phyloP scores from a whole-genome alignment of 2,797 vertebrate species.

The Danio choprae region DNA sequence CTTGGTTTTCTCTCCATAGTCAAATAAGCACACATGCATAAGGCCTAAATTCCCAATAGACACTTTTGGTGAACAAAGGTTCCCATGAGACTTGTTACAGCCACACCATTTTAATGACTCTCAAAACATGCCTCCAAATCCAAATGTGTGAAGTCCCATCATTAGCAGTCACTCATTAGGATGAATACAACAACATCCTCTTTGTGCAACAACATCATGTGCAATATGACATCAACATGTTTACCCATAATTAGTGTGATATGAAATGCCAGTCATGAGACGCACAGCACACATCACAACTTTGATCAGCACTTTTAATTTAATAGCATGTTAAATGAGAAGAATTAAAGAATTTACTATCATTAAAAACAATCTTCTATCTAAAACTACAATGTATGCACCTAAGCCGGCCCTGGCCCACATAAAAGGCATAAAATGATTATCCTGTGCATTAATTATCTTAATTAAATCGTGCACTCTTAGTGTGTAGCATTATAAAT shows the following conservation, averaged over 20 bases:
- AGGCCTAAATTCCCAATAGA: neutral
- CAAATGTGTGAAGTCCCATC: constrained; percentile 33
- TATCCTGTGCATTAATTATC: neutral
- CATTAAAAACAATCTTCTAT: too few relatives aligned
- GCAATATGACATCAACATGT: constrained; percentile 15
- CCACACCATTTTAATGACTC: neutral
- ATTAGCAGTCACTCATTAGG: constrained; percentile 18
- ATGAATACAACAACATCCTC: neutral
- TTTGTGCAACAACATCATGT: neutral
- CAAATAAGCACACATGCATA: neutral
- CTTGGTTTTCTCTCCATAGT: neutral
- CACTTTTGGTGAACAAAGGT: neutral
- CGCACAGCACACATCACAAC: neutral
- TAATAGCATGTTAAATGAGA: neutral
- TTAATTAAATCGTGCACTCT: neutral
- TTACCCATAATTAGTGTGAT: neutral
- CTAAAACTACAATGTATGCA: neutral
- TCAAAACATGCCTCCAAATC: neutral
- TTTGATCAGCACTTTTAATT: neutral
- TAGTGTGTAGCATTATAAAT: neutral
- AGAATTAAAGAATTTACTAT: neutral
- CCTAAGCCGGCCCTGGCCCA: neutral
- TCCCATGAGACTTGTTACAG: neutral
- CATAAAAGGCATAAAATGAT: neutral
- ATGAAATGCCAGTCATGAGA: neutral